Evolutionary conservation across 2,797 vertebrate species (phyloP).

Genomic region (Benthosema pterotum): DNA sequence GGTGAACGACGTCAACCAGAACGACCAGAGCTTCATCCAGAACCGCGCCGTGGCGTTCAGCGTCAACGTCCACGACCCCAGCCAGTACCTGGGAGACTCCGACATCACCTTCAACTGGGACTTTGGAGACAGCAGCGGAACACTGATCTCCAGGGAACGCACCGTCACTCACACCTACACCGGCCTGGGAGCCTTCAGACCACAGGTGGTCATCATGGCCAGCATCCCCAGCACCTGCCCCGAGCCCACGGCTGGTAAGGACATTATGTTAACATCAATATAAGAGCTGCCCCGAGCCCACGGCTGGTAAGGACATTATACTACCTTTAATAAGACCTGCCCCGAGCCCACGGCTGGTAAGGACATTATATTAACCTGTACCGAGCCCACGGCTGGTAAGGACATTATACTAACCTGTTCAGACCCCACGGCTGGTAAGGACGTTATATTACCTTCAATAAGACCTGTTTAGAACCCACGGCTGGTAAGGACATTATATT

Average conservation of each 20-base stretch:
- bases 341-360: too few species aligned
- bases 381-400: too few species aligned
- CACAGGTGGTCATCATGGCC: conserved; percentile 89
- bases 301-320: too few species aligned
- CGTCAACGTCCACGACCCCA: conserved; percentile 91
- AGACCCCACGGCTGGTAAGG: too few species aligned
- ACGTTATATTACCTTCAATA: too few species aligned
- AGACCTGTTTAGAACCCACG: too few species aligned
- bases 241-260: conserved; percentile 66
- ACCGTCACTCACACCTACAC: conserved; percentile 90
- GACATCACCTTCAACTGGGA: conserved; percentile 94
- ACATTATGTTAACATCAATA: too few species aligned
- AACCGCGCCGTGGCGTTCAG: conserved; percentile 88
- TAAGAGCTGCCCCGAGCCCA: too few species aligned
- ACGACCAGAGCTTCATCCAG: conserved; percentile 86
- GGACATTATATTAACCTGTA: too few species aligned
- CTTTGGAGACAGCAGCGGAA: conserved; percentile 91
- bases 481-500: too few species aligned
- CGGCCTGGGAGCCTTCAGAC: conserved; percentile 77
- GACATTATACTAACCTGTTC: too few species aligned
- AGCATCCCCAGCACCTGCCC: conserved; percentile 86
- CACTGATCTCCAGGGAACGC: conserved; percentile 87
- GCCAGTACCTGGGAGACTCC: conserved; percentile 83
- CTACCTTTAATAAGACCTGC: too few species aligned
- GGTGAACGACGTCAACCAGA: conserved; percentile 80